Percentiles rank a stretch among this genome's conserved stretches.
Conservation (phyloP, 2,888 invertebrate genomes). For the Mythimna impura region DNA sequence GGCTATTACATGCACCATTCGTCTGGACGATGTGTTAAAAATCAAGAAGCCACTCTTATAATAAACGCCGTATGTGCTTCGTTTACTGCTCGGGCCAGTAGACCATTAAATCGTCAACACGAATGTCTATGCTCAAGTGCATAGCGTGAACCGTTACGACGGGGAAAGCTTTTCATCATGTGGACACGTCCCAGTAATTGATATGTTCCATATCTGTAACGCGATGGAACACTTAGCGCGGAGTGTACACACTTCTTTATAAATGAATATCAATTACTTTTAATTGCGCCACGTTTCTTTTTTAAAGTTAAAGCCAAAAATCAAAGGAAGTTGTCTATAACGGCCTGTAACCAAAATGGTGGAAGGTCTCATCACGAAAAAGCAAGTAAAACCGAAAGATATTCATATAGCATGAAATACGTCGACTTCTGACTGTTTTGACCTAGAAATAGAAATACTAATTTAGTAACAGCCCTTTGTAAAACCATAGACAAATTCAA, state of each 20-base stretch:
- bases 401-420: background rate
- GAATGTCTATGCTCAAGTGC: conserved; percentile 53
- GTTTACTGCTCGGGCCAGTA: conserved; percentile 53
- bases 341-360: background rate
- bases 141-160: conserved; percentile 58
- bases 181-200: conserved; percentile 66
- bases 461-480: background rate
- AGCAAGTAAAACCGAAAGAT: background rate
- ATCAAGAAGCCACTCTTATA: conserved; percentile 38
- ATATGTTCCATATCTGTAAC: conserved; percentile 63
- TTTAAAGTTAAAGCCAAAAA: background rate
- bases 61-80: conserved; percentile 44
- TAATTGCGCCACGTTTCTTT: conserved; percentile 17
- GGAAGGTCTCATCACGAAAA: background rate
- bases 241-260: conserved; percentile 38
- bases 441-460: background rate
- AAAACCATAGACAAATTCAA: background rate
- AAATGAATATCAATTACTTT: conserved; percentile 34
- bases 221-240: conserved; percentile 52
- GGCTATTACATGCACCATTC: conserved; percentile 3
- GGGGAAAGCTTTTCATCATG: conserved; percentile 64
- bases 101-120: conserved; percentile 63
- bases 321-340: background rate
- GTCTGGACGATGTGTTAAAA: conserved; percentile 13
- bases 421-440: background rate